Evolutionary conservation across 2,113 vertebrate genomes (phyloP), one percentile per base, ranked within the genome.

Genomic region (Eubucco bourcierii): DNA sequence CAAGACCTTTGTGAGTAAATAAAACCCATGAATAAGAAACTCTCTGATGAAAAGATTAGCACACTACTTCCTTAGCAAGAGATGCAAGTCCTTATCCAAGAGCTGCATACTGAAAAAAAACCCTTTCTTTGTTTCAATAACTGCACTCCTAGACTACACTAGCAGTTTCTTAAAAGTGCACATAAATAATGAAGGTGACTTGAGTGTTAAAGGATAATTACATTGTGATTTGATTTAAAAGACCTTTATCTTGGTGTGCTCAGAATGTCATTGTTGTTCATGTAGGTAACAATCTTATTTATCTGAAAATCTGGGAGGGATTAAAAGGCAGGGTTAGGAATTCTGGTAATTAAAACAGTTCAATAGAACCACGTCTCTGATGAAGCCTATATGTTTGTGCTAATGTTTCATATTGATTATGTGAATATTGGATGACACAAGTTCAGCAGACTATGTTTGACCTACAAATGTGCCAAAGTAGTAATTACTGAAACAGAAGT

Each of bases 381-480:
- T 66, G 7, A 5, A 86, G 88, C 50, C 59, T 94, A 8, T 79
- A 31, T 74, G 14, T 83, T 63, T 85, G 67, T 87, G 55, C 21
- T 93, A 67, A 79, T 68, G 73, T 64, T 94, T 25, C 46, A 14
- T 89, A 90, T 72, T 70, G 91, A 96, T 94, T 94, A 65, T 71
- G 15, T 90, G 65, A 95, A 79, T 94, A 91, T 68, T 87, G 65
- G 37, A 72, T 92, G 95, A 88, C 80, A 76, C 17, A 74, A 82
- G 50, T 88, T 96, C 79, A 96, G 59, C 63, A 95, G 47, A 91
- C n/a, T 80, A 85, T 41, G 16, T 59, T 68, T 90, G 68, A 90
- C 61, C 71, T 86, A 84, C 55, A 91, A 75, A 92, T 74, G 53
- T 93, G 72, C 12, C 89, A 89, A 95, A 94, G 27, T 23, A 95